Evolutionary conservation across 2,888 invertebrate genomes (phyloP), one percentile per base, ranked within the genome.

Genomic region (Zootermopsis nevadensis): DNA sequence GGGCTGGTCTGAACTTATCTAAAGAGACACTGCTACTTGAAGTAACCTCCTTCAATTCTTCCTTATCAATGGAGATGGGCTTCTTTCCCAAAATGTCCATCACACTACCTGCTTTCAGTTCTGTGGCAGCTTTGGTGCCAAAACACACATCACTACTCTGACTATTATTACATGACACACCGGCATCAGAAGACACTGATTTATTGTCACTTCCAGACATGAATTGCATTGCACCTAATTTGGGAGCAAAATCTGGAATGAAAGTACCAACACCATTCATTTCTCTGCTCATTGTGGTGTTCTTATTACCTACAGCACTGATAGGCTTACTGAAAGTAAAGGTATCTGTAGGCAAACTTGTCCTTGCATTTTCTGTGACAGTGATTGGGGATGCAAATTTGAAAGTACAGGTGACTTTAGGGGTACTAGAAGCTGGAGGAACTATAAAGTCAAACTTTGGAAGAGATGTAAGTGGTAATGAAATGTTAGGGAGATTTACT

Each of bases 391-490:
- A 89, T 27, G 91, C 89, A 87, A 92, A 92, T 83, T 87, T 89
- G 86, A 89, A 91, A 81, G 83, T 84, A 55, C 66, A 27, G 22
- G n/a, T 69, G 19, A 76, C 60, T 27, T 81, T 33, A 24, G 60
- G 7, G 66, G 84, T 84, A 30, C 48, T 53, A 3, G 81, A 83
- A 48, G 85, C 74, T 80, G 87, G 86, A 77, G 87, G 86, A 53
- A 87, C 87, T 31, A 84, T 81, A 84, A 92, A 90, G 86, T 92
- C 91, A 86, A 93, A 93, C 85, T 90, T 91, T 2, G 93, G 93
- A 86, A 93, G 88, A 80, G 90, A 91, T n/a, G 91, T 89, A 81
- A 93, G 91, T 27, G 92, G 92, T 83, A 93, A 88, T 74, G 91
- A 88, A 85, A 91, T 89, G 83, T 88, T 87, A 8, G 89, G 88